These are phyloP conservation scores for Smutsia temminckii DNA, from an alignment of 2,797 vertebrate genomes.

Conservation along the genomic window DNA sequence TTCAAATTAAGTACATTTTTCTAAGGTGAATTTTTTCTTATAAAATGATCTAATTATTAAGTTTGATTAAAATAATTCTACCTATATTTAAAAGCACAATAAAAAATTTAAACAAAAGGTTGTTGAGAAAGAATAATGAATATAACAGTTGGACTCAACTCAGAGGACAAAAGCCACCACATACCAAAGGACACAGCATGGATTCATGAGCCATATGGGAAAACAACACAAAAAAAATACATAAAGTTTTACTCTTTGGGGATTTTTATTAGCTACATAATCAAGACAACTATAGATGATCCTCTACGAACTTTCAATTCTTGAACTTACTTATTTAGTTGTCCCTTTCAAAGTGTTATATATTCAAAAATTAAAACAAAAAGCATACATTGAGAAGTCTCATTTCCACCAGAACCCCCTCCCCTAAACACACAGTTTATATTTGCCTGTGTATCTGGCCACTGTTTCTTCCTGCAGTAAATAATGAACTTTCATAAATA, in stretches of 20 bases:
- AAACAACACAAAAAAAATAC: not conserved
- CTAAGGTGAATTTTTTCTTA: not conserved
- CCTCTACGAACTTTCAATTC: not conserved
- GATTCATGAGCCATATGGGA: not conserved
- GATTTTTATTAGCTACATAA: not conserved
- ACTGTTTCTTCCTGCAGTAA: not conserved
- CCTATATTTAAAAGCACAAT: not conserved
- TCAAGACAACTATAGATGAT: not conserved
- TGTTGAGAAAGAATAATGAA: not conserved
- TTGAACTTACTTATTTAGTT: not conserved
- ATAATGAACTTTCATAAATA: not conserved
- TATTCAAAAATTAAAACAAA: not conserved
- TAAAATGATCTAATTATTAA: not conserved
- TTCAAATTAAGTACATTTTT: slow-evolving; percentile 1
- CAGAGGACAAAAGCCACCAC: not conserved
- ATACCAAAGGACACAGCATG: not conserved
- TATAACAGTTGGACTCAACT: not conserved
- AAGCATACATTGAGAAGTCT: not conserved
- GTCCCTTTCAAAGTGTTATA: not conserved
- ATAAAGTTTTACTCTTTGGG: not conserved
- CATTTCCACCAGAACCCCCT: not conserved
- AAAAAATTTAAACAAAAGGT: not conserved
- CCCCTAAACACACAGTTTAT: not conserved
- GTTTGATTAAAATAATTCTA: not conserved
- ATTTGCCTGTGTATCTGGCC: not conserved